Conservation (phyloP, 30 jellyfish, hydroid and myxozoan genomes). For the Mastigias papua region DNA sequence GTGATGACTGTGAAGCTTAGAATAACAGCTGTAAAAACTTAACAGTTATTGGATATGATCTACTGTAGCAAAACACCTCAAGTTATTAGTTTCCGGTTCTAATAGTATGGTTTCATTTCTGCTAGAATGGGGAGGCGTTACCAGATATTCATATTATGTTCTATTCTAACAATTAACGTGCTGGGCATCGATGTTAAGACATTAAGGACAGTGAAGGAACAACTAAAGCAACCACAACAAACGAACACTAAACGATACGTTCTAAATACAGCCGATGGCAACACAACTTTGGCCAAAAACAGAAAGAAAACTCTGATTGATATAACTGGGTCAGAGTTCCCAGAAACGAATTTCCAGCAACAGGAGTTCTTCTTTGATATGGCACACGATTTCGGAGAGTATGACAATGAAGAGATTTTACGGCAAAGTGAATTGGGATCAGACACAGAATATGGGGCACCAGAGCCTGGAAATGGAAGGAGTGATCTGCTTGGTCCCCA, state of each 20-base stretch:
- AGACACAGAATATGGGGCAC: constrained; percentile 34
- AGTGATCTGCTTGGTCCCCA: constrained; percentile 39
- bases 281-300: constrained; percentile 3
- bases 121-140: background rate
- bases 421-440: constrained; percentile 40
- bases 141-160: background rate
- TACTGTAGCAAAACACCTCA: background rate
- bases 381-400: constrained; percentile 65
- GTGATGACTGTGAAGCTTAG: too few relatives aligned
- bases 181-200: background rate
- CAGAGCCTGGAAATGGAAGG: constrained; percentile 27
- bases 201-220: background rate
- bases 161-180: background rate
- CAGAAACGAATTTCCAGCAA: constrained; percentile 65
- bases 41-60: too few relatives aligned
- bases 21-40: too few relatives aligned
- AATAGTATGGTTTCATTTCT: background rate
- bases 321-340: constrained; percentile 79
- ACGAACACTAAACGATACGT: background rate
- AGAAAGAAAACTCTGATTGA: constrained; percentile 68
- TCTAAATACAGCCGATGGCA: background rate
- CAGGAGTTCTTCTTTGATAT: constrained; percentile 78
- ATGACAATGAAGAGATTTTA: constrained; percentile 56
- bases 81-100: background rate
- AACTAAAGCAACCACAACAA: background rate